Evolutionary conservation across 2,797 vertebrate species (phyloP).

Genomic region (Antrozous pallidus): DNA sequence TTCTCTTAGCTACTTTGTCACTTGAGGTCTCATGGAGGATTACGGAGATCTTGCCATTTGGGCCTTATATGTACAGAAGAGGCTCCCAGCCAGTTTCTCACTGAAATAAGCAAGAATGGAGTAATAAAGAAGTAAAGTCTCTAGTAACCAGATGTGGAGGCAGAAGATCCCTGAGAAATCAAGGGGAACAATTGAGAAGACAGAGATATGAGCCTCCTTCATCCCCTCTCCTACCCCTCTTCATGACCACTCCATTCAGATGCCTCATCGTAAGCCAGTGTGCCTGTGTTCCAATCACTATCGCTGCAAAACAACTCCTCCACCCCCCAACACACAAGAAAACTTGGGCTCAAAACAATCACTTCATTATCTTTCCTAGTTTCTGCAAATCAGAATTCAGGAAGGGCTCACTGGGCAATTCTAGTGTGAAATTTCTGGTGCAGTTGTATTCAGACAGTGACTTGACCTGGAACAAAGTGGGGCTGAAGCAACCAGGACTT

Average conservation of each 20-base stretch:
- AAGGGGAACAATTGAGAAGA: neutral
- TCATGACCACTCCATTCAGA: neutral
- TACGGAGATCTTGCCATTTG: neutral
- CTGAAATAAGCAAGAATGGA: neutral
- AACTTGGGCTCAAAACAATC: neutral
- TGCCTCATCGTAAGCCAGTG: neutral
- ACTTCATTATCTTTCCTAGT: constrained; percentile 3
- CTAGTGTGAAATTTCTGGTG: neutral
- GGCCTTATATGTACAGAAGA: neutral
- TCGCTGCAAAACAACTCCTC: neutral
- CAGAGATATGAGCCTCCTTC: neutral
- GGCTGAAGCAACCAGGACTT: neutral
- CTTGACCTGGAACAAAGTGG: neutral
- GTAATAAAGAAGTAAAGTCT: neutral
- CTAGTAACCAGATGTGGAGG: neutral
- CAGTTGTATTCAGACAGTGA: neutral
- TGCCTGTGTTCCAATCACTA: neutral
- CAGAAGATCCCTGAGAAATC: neutral
- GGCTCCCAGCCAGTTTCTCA: neutral
- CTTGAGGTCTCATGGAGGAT: neutral
- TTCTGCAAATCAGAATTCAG: constrained; percentile 18
- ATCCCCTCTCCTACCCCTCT: neutral
- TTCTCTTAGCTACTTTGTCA: neutral
- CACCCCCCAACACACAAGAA: neutral
- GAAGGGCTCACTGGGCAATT: neutral